Evolutionary conservation across 2,888 invertebrate genomes (phyloP).

Genomic region (Pecten maximus): DNA sequence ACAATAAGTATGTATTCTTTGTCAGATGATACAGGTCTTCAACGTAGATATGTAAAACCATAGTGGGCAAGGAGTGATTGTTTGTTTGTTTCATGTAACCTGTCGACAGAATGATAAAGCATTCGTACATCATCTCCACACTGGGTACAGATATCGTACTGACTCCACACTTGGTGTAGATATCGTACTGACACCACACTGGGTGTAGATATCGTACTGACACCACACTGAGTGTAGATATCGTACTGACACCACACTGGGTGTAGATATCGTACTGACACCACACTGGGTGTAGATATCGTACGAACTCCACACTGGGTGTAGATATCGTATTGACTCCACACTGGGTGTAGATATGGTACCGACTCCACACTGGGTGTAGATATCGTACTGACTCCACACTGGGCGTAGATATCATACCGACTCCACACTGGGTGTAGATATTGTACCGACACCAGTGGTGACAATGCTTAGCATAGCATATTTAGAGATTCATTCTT

Average conservation of each 20-base stretch:
- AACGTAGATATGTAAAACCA: neutral
- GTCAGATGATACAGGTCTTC: neutral
- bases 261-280: too few species aligned
- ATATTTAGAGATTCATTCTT: neutral
- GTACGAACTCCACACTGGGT: too few species aligned
- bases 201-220: too few species aligned
- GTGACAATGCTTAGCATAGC: neutral
- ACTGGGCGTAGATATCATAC: neutral
- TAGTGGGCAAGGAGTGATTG: neutral
- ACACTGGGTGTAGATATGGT: too few species aligned
- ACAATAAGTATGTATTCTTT: slow-evolving; percentile 4
- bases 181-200: neutral
- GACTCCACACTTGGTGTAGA: neutral
- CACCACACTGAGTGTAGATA: neutral
- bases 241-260: neutral
- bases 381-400: too few species aligned
- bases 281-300: too few species aligned
- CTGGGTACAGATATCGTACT: neutral
- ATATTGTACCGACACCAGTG: too few species aligned
- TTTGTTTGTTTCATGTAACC: neutral
- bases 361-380: too few species aligned
- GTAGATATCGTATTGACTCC: neutral
- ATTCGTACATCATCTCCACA: neutral
- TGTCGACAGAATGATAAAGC: neutral
- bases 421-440: too few species aligned